Conservation (phyloP, 2,888 invertebrate species). For the Ceramica pisi region DNA sequence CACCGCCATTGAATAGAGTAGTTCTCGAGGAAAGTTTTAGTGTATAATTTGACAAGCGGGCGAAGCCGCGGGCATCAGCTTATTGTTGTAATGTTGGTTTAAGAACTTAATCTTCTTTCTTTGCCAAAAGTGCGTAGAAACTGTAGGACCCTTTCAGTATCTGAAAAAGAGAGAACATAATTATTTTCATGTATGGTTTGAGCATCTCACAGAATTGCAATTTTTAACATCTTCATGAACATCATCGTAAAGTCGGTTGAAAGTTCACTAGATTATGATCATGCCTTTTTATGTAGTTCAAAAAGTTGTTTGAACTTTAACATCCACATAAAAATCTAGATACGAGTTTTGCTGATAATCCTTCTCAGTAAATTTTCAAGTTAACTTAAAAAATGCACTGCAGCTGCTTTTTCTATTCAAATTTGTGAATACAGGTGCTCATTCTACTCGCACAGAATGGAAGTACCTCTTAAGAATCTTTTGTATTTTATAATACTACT, state of each 20-base stretch:
- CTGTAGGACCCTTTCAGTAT: constrained; percentile 83
- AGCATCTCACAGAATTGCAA: neutral
- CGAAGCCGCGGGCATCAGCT: no score
- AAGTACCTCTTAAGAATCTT: constrained; percentile 22
- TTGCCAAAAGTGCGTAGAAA: constrained; percentile 80
- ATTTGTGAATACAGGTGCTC: constrained; percentile 31
- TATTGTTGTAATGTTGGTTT: no score
- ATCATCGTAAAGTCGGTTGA: neutral
- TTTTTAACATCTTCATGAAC: neutral
- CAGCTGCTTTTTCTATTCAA: constrained; percentile 23
- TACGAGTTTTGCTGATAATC: neutral
- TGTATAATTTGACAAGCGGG: no score
- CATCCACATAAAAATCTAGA: neutral
- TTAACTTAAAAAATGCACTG: neutral
- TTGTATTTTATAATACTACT: constrained; percentile 34
- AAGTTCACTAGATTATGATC: neutral
- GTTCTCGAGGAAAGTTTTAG: no score
- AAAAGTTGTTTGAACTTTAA: neutral
- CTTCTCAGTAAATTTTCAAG: constrained; percentile 2
- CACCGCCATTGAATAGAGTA: no score
- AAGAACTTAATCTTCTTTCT: constrained; percentile 68
- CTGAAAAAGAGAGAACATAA: constrained; percentile 71
- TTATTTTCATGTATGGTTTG: neutral
- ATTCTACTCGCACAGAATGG: constrained; percentile 25
- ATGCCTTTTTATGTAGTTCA: neutral